These are phyloP conservation scores for Erpetoichthys calabaricus DNA, from an alignment of 2,797 vertebrate species.

Conservation along the genomic window DNA sequence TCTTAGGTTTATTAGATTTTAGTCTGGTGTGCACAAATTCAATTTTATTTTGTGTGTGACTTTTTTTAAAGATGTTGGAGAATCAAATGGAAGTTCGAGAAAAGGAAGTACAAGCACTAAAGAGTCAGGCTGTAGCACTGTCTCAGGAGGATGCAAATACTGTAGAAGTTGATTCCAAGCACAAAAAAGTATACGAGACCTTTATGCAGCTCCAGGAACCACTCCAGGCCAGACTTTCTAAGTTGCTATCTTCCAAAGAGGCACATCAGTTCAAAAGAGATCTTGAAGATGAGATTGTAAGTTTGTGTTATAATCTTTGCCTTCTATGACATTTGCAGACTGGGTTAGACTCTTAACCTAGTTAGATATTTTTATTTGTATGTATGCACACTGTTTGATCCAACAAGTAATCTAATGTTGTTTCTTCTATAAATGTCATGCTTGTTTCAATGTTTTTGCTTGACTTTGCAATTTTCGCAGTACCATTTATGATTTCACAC, in stretches of 20 bases:
- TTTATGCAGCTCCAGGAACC: constrained; percentile 66
- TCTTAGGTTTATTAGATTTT: no score
- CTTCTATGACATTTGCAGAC: neutral
- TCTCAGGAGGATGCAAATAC: constrained; percentile 70
- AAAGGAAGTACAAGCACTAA: constrained; percentile 76
- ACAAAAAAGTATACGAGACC: constrained; percentile 55
- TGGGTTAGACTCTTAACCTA: no score
- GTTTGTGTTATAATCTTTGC: constrained; percentile 16
- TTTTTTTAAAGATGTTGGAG: constrained; percentile 64
- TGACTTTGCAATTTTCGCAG: no score
- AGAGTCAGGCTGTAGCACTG: constrained; percentile 69
- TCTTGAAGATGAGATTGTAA: constrained; percentile 87
- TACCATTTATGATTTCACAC: no score
- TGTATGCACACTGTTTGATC: no score
- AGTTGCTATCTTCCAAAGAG: constrained; percentile 72
- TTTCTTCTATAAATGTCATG: no score
- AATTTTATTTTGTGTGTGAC: neutral
- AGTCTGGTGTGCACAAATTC: neutral
- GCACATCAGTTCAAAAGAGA: constrained; percentile 85
- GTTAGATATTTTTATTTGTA: no score
- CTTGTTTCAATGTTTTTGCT: no score
- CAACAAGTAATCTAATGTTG: no score
- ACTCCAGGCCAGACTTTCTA: constrained; percentile 50
- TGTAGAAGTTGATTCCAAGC: constrained; percentile 69
- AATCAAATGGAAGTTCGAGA: constrained; percentile 79